Percentiles rank a stretch among this genome's conserved stretches.
Conservation (phyloP, 2,888 invertebrate genomes). For the Lithophane socia region DNA sequence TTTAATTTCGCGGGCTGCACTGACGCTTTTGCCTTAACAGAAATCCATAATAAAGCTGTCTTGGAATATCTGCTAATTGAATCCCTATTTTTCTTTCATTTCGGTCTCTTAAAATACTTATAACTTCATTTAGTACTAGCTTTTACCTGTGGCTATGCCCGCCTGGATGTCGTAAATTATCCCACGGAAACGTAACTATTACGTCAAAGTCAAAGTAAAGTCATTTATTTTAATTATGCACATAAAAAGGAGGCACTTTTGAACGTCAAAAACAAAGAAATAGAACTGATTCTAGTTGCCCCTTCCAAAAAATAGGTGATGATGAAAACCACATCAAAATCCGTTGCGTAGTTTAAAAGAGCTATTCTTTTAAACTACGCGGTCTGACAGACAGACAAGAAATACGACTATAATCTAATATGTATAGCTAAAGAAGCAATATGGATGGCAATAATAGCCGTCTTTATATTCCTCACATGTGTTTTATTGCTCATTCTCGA, state of each 20-base stretch:
- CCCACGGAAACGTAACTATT: too few relatives aligned
- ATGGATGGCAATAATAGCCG: slow-evolving; percentile 8
- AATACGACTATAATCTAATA: background rate
- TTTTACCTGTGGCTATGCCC: background rate
- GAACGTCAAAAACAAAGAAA: too few relatives aligned
- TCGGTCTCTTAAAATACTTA: background rate
- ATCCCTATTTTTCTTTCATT: slow-evolving; percentile 34
- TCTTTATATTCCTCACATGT: slow-evolving; percentile 55
- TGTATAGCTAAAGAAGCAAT: too few relatives aligned
- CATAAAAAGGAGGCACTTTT: too few relatives aligned
- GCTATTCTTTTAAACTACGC: too few relatives aligned
- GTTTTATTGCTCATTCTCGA: slow-evolving; percentile 24
- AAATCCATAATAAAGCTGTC: background rate
- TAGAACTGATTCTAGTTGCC: too few relatives aligned
- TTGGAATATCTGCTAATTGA: slow-evolving; percentile 1
- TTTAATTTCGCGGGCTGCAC: too few relatives aligned
- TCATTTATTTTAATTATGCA: too few relatives aligned
- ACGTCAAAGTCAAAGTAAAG: too few relatives aligned
- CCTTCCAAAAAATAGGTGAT: too few relatives aligned
- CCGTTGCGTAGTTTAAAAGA: background rate
- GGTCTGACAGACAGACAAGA: background rate
- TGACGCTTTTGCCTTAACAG: background rate
- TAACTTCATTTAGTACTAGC: background rate
- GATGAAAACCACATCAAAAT: background rate
- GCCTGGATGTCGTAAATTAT: too few relatives aligned